Evolutionary conservation across 1,140 invertebrate genomes (phyloP).

Genomic region (Cecropterus lyciades): DNA sequence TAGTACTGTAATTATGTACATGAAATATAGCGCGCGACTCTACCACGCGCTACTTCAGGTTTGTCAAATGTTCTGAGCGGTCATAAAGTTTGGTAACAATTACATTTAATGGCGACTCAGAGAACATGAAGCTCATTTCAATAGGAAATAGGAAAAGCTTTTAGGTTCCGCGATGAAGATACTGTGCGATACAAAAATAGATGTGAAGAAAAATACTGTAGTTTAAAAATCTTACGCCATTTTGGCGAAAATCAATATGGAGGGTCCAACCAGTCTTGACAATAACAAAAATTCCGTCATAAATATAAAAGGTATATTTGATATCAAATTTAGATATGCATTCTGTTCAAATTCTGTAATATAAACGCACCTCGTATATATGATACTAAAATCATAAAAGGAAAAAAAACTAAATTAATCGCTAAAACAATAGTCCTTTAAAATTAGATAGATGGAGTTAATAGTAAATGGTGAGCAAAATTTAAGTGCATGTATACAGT

Average conservation of each 20-base stretch:
- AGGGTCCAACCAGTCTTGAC: slow-evolving; percentile 25
- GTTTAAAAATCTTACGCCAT: slow-evolving; percentile 18
- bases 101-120: slow-evolving; percentile 17
- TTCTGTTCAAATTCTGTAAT: slow-evolving; percentile 9
- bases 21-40: too few relatives aligned
- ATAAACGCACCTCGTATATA: slow-evolving; percentile 4
- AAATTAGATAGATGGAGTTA: too few relatives aligned
- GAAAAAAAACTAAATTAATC: neutral
- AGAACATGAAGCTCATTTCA: slow-evolving; percentile 28
- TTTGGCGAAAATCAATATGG: slow-evolving; percentile 13
- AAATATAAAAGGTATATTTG: slow-evolving; percentile 17
- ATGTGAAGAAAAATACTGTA: slow-evolving; percentile 18
- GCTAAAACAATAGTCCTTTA: too few relatives aligned
- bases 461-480: neutral
- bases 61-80: neutral
- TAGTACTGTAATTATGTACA: too few relatives aligned
- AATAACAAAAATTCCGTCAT: slow-evolving; percentile 16
- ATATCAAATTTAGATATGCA: slow-evolving; percentile 27
- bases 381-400: neutral
- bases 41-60: neutral
- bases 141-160: slow-evolving; percentile 27
- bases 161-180: slow-evolving; percentile 15
- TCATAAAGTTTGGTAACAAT: neutral
- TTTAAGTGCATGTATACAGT: neutral
- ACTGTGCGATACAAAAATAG: slow-evolving; percentile 23